Evolutionary conservation across 64 coral and sea anemone species (phyloP).

Genomic region (Porites lutea): DNA sequence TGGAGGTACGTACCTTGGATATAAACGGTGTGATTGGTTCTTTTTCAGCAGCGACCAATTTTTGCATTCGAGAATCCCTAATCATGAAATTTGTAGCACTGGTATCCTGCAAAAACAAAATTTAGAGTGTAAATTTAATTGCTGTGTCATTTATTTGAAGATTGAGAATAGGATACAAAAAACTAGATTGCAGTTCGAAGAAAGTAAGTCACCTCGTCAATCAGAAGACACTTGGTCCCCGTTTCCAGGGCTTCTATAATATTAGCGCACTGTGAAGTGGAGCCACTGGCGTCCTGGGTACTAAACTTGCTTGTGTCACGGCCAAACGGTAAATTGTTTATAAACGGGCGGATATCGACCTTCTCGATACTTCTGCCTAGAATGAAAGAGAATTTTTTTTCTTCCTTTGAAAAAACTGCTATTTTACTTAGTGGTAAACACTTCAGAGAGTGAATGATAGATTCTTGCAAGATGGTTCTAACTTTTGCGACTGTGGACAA

Average conservation of each 20-base stretch:
- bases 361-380: constrained; percentile 77
- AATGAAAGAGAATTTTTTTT: neutral
- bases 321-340: constrained; percentile 80
- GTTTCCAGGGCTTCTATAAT: constrained; percentile 79
- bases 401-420: neutral
- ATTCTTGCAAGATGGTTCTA: too few relatives aligned
- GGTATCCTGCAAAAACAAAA: constrained; percentile 61
- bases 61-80: constrained; percentile 82
- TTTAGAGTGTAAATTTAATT: too few relatives aligned
- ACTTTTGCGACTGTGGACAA: too few relatives aligned
- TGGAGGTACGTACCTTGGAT: constrained; percentile 55
- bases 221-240: constrained; percentile 74
- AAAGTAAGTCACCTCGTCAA: constrained; percentile 68
- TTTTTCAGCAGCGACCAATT: constrained; percentile 73
- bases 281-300: constrained; percentile 84
- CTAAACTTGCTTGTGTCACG: constrained; percentile 80
- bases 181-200: too few relatives aligned
- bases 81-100: constrained; percentile 92
- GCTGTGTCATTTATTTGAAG: too few relatives aligned
- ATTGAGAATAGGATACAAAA: too few relatives aligned
- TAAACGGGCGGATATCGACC: constrained; percentile 82
- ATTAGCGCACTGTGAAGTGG: constrained; percentile 80
- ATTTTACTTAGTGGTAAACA: too few relatives aligned
- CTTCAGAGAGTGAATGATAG: too few relatives aligned
- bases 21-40: constrained; percentile 86